Evolutionary conservation across 2,113 vertebrate species (phyloP).

Genomic region (Otolemur garnettii): DNA sequence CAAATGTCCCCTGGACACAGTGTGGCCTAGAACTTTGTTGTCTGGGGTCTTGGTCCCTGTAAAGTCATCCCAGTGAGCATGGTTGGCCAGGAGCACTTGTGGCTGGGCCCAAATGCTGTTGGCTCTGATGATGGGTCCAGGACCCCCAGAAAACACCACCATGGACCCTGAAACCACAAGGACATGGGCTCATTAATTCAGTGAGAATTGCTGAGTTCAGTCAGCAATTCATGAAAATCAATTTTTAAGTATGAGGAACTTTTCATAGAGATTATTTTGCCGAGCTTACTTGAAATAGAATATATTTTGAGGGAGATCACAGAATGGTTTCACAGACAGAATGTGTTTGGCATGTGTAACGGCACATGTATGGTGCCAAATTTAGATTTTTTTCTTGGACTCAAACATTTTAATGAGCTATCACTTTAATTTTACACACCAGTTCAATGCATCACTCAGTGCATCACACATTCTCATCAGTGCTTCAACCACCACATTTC

Average conservation of each 20-base stretch:
- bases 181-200: slow-evolving; percentile 6
- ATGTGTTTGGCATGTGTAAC: neutral
- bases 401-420: neutral
- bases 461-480: neutral
- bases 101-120: neutral
- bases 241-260: slow-evolving; percentile 54
- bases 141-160: neutral
- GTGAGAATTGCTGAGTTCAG: slow-evolving; percentile 78
- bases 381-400: slow-evolving; percentile 6
- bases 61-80: neutral
- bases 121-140: neutral
- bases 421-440: neutral
- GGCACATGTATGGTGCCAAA: neutral
- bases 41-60: neutral
- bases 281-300: slow-evolving; percentile 35
- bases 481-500: neutral
- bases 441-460: neutral
- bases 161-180: neutral
- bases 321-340: slow-evolving; percentile 21
- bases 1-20: neutral
- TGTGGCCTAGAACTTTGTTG: neutral
- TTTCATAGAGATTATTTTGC: slow-evolving; percentile 26
- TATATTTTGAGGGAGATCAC: slow-evolving; percentile 28
- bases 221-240: slow-evolving; percentile 49
- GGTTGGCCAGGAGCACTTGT: neutral